Percentiles rank a stretch among this genome's conserved stretches.
Evolutionary conservation across 2,888 invertebrate genomes (phyloP).

Genomic region (Limenitis camilla): DNA sequence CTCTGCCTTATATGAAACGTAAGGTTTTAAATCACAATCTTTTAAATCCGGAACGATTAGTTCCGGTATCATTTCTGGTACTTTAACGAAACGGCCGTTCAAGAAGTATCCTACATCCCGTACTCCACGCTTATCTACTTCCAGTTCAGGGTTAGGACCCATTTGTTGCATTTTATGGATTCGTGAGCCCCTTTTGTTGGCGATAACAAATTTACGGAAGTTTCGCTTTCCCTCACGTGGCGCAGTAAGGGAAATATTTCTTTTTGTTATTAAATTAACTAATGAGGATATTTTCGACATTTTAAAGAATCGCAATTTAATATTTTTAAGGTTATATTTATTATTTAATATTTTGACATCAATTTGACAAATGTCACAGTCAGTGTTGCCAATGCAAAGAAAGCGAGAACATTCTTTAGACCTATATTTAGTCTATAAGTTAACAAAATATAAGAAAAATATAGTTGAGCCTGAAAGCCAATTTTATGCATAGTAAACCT

Average conservation of each 20-base stretch:
- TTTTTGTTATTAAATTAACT: slow-evolving; percentile 48
- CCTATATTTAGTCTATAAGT: no score
- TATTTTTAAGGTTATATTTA: background rate
- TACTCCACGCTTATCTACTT: slow-evolving; percentile 82
- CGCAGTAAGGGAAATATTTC: slow-evolving; percentile 52
- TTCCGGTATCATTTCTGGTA: slow-evolving; percentile 94
- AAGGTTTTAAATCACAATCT: slow-evolving; percentile 90
- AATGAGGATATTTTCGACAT: slow-evolving; percentile 56
- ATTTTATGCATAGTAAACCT: no score
- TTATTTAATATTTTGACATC: slow-evolving; percentile 1
- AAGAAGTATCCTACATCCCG: slow-evolving; percentile 76
- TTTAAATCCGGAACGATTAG: slow-evolving; percentile 92
- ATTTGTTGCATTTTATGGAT: slow-evolving; percentile 77
- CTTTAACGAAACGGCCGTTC: slow-evolving; percentile 71
- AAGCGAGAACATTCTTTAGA: no score
- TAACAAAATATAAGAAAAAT: no score
- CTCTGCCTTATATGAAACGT: slow-evolving; percentile 90
- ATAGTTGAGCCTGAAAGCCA: no score
- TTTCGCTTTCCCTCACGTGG: slow-evolving; percentile 81
- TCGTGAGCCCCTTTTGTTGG: slow-evolving; percentile 83
- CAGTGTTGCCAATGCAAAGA: no score
- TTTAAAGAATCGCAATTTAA: slow-evolving; percentile 16
- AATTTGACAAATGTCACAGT: no score
- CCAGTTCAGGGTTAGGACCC: slow-evolving; percentile 77
- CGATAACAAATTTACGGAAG: slow-evolving; percentile 85